Evolutionary conservation across 1,140 invertebrate genomes (phyloP), one percentile per base, ranked within the genome.

Genomic region (Panagrolaimus sp.): DNA sequence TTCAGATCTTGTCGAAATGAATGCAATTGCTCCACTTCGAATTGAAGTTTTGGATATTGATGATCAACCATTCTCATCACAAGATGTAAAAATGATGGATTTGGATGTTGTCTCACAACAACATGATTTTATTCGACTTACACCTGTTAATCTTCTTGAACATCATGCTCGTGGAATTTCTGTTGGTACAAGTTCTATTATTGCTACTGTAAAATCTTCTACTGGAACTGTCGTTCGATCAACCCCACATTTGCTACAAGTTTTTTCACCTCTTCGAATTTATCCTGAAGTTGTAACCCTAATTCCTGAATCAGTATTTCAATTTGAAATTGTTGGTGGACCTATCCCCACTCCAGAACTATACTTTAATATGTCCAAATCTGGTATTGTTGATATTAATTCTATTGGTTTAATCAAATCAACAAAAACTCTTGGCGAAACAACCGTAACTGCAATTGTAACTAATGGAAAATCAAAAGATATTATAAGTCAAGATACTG

Each of bases 21-120:
- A 27, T 25, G 51, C 51, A 5, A 57, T 27, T 13, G n/a, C 27
- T 3, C 51, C 51, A 13, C 27, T 57, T 20, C 20, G 20, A 11
- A 57, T 57, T 20, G 13, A 57, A 57, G 51, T 57, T 20, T 27
- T 57, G 9, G 51, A 57, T 20, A 27, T 57, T 57, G 51, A 57
- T 11, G 51, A 27, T 20, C 51, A 16, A 2, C 51, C 51, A 11
- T 57, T 57, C n/a, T 57, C 51, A 0, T 13, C 11, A 8, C 20
- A 57, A n/a, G 51, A 57, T 27, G 51, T 57, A 20, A 57, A 57
- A 57, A 57, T 57, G 51, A 57, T 57, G 51, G 51, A 57, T 25
- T 57, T 57, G n/a, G 27, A 57, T 20, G 8, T 57, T 2, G 51
- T 25, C 5, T 57, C 20, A 11, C 11, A 20, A 11, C 11, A 20